Conservation (phyloP, 1,140 invertebrate species). For the Drosophila biarmipes region DNA sequence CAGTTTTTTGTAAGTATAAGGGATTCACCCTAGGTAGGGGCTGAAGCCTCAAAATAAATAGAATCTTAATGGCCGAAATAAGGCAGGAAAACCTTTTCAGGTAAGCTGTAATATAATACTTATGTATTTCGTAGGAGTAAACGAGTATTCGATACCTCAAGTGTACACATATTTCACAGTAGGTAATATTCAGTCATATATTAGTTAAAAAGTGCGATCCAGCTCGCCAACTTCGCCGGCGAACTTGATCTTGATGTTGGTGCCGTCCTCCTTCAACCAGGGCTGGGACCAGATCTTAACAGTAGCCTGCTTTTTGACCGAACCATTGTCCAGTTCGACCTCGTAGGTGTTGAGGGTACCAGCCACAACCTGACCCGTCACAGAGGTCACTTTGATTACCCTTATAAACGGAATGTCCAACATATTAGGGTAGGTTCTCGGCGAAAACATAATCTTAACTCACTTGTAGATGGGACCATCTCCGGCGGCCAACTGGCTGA, state of each 20-base stretch:
- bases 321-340: constrained; percentile 53
- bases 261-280: constrained; percentile 56
- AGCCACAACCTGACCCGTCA: constrained; percentile 54
- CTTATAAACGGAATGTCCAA: constrained; percentile 8
- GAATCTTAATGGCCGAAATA: neutral
- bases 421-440: neutral
- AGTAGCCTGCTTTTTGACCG: constrained; percentile 44
- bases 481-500: constrained; percentile 30
- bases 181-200: too few relatives aligned
- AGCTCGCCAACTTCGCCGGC: constrained; percentile 44
- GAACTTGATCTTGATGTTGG: constrained; percentile 57
- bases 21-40: neutral
- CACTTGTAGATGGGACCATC: constrained; percentile 53
- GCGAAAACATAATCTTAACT: neutral
- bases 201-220: constrained; percentile 44
- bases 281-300: constrained; percentile 54
- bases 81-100: neutral
- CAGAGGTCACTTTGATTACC: constrained; percentile 49
- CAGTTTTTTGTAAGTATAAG: neutral
- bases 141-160: neutral
- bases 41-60: too few relatives aligned
- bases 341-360: constrained; percentile 51
- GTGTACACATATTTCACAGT: neutral
- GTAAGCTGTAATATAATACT: neutral
- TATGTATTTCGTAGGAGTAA: neutral